Evolutionary conservation across 2,888 invertebrate genomes (phyloP).

Genomic region (Drosophila atroscutellata): DNA sequence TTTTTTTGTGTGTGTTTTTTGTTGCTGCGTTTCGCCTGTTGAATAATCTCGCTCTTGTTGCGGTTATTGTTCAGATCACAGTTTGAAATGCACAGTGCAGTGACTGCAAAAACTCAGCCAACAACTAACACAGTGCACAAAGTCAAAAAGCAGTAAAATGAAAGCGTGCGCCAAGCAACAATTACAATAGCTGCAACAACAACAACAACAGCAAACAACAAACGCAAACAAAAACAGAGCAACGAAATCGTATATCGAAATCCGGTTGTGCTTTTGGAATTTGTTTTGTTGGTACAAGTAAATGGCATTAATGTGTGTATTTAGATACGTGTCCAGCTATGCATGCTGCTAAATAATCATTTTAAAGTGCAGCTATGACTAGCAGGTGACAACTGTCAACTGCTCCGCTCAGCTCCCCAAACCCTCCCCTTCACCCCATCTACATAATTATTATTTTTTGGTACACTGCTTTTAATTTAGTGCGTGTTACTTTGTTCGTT

Average conservation of each 20-base stretch:
- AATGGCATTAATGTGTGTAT: conserved; percentile 41
- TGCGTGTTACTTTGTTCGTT: neutral
- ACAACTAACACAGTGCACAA: conserved; percentile 31
- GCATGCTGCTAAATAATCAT: conserved; percentile 23
- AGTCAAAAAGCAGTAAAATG: conserved; percentile 59
- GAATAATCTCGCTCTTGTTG: conserved; percentile 43
- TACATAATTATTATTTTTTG: neutral
- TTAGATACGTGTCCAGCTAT: conserved; percentile 23
- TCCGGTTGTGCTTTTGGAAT: conserved; percentile 63
- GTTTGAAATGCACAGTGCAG: conserved; percentile 51
- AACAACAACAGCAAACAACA: conserved; percentile 28
- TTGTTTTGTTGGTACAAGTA: conserved; percentile 43
- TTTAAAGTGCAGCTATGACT: conserved; percentile 30
- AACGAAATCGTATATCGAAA: conserved; percentile 61
- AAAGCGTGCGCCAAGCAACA: conserved; percentile 49
- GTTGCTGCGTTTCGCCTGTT: conserved; percentile 51
- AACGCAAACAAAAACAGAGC: conserved; percentile 29
- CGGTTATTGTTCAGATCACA: conserved; percentile 28
- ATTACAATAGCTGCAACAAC: conserved; percentile 26
- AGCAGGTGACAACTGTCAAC: conserved; percentile 4
- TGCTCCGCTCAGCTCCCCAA: neutral
- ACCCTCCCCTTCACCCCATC: neutral
- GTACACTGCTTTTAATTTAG: neutral
- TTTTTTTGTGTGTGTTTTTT: conserved; percentile 8
- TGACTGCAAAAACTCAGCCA: conserved; percentile 49